Percentiles rank a stretch among this genome's conserved stretches.
These are phyloP conservation scores for Agonum fuliginosum DNA, from an alignment of 2,888 invertebrate genomes.

Conservation along the genomic window DNA sequence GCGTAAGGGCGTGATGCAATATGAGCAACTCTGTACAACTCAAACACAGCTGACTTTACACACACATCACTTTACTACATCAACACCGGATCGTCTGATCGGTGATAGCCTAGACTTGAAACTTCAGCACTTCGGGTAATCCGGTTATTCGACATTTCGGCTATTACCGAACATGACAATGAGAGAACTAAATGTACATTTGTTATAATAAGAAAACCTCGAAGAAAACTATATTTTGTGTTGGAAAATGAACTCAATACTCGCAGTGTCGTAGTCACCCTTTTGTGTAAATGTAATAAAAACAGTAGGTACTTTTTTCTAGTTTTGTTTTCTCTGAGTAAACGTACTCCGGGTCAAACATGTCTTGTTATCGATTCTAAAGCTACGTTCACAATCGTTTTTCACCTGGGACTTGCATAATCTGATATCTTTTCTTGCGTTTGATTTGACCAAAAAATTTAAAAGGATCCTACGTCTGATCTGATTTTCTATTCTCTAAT, in stretches of 20 bases:
- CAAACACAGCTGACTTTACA: constrained; percentile 29
- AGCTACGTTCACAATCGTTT: too few species aligned
- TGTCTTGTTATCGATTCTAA: constrained; percentile 21
- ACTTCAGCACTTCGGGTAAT: too few species aligned
- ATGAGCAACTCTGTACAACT: constrained; percentile 25
- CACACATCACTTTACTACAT: constrained; percentile 12
- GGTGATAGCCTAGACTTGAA: neutral
- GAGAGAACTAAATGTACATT: neutral
- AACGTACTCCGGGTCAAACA: constrained; percentile 13
- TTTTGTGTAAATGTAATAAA: constrained; percentile 26
- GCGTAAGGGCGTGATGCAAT: neutral
- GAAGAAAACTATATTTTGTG: neutral
- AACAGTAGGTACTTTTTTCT: neutral
- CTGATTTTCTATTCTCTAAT: too few species aligned
- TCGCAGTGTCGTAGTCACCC: neutral
- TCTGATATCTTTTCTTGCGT: too few species aligned
- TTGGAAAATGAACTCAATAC: neutral
- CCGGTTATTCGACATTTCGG: too few species aligned
- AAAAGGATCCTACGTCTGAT: too few species aligned
- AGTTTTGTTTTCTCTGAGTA: constrained; percentile 2
- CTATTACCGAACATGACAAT: neutral
- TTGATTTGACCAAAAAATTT: too few species aligned
- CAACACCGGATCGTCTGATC: constrained; percentile 1
- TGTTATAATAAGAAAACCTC: too few species aligned
- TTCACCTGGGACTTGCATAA: too few species aligned